Evolutionary conservation across 2,888 invertebrate species (phyloP).

Genomic region (Linnaemya tessellans): DNA sequence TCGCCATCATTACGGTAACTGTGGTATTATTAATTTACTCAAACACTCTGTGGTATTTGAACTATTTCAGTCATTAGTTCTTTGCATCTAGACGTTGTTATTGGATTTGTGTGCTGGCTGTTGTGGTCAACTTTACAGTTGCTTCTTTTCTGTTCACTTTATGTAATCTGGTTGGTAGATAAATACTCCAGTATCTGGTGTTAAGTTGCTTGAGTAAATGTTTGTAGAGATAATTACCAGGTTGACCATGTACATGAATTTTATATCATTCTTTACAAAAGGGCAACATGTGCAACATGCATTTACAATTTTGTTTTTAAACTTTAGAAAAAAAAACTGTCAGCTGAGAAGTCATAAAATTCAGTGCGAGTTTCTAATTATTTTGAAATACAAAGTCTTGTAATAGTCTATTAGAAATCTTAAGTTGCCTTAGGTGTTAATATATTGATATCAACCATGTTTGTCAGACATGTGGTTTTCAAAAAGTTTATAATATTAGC

Average conservation of each 20-base stretch:
- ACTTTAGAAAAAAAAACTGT: too few relatives aligned
- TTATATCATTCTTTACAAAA: neutral
- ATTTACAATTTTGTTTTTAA: neutral
- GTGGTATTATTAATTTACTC: constrained; percentile 17
- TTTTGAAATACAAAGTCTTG: too few relatives aligned
- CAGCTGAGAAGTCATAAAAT: too few relatives aligned
- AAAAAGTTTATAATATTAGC: too few relatives aligned
- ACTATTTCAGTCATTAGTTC: neutral
- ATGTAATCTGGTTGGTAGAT: neutral
- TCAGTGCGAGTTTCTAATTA: too few relatives aligned
- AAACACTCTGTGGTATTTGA: neutral
- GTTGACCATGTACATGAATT: constrained; percentile 26
- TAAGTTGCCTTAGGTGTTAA: neutral
- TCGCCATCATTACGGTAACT: neutral
- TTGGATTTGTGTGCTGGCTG: neutral
- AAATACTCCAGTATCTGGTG: neutral
- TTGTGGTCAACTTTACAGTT: constrained; percentile 20
- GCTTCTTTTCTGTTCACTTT: neutral
- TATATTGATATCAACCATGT: too few relatives aligned
- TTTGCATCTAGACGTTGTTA: neutral
- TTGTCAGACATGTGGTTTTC: too few relatives aligned
- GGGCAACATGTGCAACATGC: neutral
- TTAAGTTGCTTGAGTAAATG: neutral
- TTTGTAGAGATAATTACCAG: constrained; percentile 18
- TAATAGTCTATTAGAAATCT: too few relatives aligned